Conservation (phyloP, 2,113 vertebrate genomes). For the Dipodomys ordii region DNA sequence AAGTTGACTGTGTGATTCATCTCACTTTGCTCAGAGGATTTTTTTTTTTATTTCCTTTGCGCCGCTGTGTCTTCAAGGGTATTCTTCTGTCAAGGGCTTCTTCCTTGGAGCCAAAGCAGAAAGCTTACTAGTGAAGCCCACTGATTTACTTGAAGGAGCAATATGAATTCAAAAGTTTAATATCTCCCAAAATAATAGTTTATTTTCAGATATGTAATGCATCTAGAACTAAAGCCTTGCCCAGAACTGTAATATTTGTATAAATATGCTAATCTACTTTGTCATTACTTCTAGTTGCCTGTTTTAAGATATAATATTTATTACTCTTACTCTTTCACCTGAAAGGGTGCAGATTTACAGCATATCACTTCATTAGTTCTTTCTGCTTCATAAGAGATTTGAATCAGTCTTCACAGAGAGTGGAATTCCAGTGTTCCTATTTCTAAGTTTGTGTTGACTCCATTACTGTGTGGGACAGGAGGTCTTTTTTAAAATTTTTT, state of each 20-base stretch:
- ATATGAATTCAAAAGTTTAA: not conserved
- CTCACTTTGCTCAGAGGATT: not conserved
- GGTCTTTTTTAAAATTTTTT: not conserved
- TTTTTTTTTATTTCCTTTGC: not conserved
- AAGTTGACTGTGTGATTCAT: not conserved
- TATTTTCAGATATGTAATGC: not conserved
- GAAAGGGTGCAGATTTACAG: not conserved
- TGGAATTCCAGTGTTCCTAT: not conserved
- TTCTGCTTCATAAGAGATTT: not conserved
- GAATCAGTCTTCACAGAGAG: not conserved
- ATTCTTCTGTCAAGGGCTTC: not conserved
- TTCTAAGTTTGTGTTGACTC: not conserved
- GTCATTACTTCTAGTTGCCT: not conserved
- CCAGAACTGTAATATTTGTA: not conserved
- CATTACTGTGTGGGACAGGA: not conserved
- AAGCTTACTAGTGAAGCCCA: not conserved
- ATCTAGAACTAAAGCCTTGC: not conserved
- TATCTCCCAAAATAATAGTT: slow-evolving; percentile 9
- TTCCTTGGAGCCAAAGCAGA: not conserved
- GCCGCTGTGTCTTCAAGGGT: not conserved
- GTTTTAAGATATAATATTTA: slow-evolving; percentile 1
- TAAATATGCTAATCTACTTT: not conserved
- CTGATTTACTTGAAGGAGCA: not conserved
- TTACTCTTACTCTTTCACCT: not conserved
- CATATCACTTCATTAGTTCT: not conserved